phyloP scores from a whole-genome alignment of 2,888 invertebrate genomes.

The Maniola hyperantus region DNA sequence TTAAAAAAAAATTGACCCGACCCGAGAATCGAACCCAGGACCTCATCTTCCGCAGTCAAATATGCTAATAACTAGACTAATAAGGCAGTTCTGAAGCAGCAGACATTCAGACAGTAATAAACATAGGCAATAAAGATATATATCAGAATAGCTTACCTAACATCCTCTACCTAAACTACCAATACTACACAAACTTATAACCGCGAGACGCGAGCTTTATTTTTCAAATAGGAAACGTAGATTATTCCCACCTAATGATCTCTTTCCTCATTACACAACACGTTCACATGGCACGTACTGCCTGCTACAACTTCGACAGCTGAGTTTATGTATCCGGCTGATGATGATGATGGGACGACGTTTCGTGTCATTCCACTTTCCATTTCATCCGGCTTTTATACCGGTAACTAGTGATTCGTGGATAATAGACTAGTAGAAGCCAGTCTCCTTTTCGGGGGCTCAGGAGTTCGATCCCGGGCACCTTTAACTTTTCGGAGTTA shows the following conservation, averaged over 20 bases:
- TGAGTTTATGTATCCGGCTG: conserved; percentile 38
- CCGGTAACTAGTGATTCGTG: neutral
- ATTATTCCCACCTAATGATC: conserved; percentile 35
- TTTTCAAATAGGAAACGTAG: conserved; percentile 28
- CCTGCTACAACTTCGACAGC: conserved; percentile 8
- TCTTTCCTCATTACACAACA: conserved; percentile 41
- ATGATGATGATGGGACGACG: conserved; percentile 38
- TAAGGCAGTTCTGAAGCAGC: too few relatives aligned
- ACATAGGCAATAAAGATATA: neutral
- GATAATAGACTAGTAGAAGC: neutral
- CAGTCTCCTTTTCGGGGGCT: too few relatives aligned
- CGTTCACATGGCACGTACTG: conserved; percentile 31
- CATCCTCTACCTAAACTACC: neutral
- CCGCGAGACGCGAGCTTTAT: neutral
- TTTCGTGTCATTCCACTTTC: conserved; percentile 47
- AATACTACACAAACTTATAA: neutral
- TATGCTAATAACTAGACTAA: too few relatives aligned
- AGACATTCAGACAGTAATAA: neutral
- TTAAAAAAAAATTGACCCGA: too few relatives aligned
- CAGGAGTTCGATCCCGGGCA: too few relatives aligned
- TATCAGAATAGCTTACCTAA: conserved; percentile 4
- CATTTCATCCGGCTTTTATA: conserved; percentile 38
- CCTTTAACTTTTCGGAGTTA: too few relatives aligned
- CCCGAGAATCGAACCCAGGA: too few relatives aligned
- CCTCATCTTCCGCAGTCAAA: too few relatives aligned